Evolutionary conservation across 2,888 invertebrate species (phyloP), one percentile per base, ranked within the genome.

Genomic region (Empis stercorea): DNA sequence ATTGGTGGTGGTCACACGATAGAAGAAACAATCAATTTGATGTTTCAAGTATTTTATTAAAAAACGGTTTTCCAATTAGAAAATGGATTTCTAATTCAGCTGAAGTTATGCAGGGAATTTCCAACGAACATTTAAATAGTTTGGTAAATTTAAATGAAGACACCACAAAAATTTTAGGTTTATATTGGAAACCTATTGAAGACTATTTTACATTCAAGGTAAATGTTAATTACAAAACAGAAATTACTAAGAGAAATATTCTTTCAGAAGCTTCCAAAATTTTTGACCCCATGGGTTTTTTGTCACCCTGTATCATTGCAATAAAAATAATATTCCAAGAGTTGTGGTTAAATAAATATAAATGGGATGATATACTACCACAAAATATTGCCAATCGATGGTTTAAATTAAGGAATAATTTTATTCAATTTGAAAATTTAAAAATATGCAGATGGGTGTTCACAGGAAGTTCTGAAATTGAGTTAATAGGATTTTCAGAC

Each of bases 51-150:
- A 32, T 52, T 10, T 16, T 55, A 13, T 11, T 37, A 4, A 36
- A 38, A 9, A 48, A 44, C 1, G 45, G 44, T 11, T 49, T 55
- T 23, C 39, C 30, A 30, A 43, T 56, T 2, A 38, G 49, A 16
- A 55, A 56, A 43, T 55, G 51, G 43, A 43, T 46, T 10, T 46
- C 52, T 9, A 54, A 55, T 43, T 30, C 42, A 27, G 30, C 20
- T 9, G 14, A 36, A 5, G 30, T 54, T 10, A 4, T 54, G 16
- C 11, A 44, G 7, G 9, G 2, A 27, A 27, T 27, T 27, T 9
- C 6, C 7, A 7, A 27, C 7, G 23, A 27, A 9, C 23, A 27
- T 38, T 48, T 32, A n/a, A 32, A 13, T 13, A n/a, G n/a, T n/a
- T 9, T 32, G n/a, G n/a, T n/a, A n/a, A n/a, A n/a, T 32, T 3